These are phyloP conservation scores for Centropus bengalensis DNA, from an alignment of 2,113 vertebrate species.

Conservation along the genomic window DNA sequence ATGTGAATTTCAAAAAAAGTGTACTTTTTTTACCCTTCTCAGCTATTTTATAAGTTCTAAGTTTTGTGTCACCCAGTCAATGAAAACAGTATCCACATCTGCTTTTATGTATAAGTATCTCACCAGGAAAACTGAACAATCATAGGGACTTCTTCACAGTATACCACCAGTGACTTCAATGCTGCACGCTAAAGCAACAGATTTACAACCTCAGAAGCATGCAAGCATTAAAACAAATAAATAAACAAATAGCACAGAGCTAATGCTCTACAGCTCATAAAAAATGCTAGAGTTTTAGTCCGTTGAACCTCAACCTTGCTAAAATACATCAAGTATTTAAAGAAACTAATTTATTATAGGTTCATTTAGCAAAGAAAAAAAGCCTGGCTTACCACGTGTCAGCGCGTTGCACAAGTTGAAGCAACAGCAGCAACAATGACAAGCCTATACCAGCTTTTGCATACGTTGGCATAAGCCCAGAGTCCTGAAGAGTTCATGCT, in stretches of 20 bases:
- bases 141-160: background rate
- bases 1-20: background rate
- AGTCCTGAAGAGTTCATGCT: background rate
- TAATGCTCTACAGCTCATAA: background rate
- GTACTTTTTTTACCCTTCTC: background rate
- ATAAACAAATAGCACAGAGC: background rate
- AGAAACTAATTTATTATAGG: background rate
- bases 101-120: background rate
- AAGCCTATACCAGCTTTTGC: background rate
- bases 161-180: background rate
- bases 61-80: background rate
- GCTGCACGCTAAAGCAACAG: background rate
- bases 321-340: background rate
- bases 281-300: background rate
- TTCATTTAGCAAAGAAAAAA: background rate
- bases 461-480: background rate
- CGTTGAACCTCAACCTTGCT: background rate
- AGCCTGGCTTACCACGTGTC: fast-evolving
- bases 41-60: background rate
- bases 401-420: background rate
- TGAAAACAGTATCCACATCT: background rate
- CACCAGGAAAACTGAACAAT: background rate
- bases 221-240: background rate
- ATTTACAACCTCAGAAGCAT: background rate
- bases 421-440: background rate